Evolutionary conservation across 2,113 vertebrate species (phyloP), one percentile per base, ranked within the genome.

Genomic region (Columbina picui): DNA sequence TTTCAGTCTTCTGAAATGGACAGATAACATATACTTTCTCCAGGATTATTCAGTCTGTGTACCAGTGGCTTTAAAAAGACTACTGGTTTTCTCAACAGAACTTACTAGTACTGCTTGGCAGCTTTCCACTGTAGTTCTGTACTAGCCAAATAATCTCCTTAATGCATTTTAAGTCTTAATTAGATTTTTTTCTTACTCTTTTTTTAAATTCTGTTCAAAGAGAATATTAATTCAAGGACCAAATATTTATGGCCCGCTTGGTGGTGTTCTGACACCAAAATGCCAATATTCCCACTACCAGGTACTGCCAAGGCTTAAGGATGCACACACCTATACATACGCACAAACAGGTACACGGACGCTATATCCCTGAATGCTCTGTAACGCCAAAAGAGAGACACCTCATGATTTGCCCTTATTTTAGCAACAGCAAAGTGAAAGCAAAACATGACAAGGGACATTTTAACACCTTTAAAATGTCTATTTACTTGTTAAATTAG

Each of bases 111-210:
- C 57, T 61, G 49, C 61, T 90, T 78, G 81, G 88, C 85, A 77
- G n/a, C 52, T 68, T 87, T 83, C 41, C 70, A n/a, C n/a, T 69
- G 26, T 6, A 52, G 20, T 29, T 77, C 57, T 49, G 30, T 26
- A 50, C 57, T 2, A 27, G 82, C 30, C 65, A 85, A 90, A 88
- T 45, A 34, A 88, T 71, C 59, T 86, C 45, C n/a, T n/a, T 76
- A 69, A 85, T 69, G 39, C 30, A 79, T 85, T 95, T 93, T 49
- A 83, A 69, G 50, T 32, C 21, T 88, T 69, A 76, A 83, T 69
- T 64, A 56, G 53, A 25, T 59, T 91, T 43, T 79, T 82, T 79
- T 82, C 45, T 78, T 50, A 20, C 5, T 8, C 59, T 65, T 38
- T 56, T 52, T 12, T 19, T 56, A 30, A 2, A 32, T 70, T 84